Percentiles rank a stretch among this genome's conserved stretches.
These are phyloP conservation scores for Chymomyza procnemis DNA, from an alignment of 2,888 invertebrate genomes.

Conservation along the genomic window DNA sequence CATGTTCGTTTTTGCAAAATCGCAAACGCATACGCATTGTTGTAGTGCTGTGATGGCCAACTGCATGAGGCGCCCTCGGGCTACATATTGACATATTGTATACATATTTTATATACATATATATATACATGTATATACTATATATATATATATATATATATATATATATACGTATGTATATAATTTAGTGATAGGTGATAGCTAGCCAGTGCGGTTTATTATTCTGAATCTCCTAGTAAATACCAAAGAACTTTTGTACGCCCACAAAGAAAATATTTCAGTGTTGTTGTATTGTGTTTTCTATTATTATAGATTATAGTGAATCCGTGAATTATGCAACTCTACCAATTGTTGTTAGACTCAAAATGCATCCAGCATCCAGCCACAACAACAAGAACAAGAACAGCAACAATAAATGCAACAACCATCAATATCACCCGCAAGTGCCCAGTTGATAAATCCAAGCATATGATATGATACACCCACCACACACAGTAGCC, in stretches of 20 bases:
- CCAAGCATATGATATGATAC: slow-evolving; percentile 26
- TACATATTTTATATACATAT: slow-evolving; percentile 9
- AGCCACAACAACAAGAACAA: slow-evolving; percentile 19
- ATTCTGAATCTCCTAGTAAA: slow-evolving; percentile 15
- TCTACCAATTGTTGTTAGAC: slow-evolving; percentile 69
- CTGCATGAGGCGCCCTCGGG: not conserved
- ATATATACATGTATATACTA: not conserved
- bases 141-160: not conserved
- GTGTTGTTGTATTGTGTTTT: slow-evolving; percentile 60
- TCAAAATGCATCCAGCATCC: slow-evolving; percentile 53
- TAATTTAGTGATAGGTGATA: slow-evolving; percentile 1
- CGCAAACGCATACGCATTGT: slow-evolving; percentile 28
- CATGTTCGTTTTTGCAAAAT: slow-evolving; percentile 4
- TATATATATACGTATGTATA: not conserved
- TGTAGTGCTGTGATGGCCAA: not conserved
- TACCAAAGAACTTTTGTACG: slow-evolving; percentile 44
- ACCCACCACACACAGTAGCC: slow-evolving; percentile 62
- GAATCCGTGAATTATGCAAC: slow-evolving; percentile 72
- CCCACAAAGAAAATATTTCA: slow-evolving; percentile 54
- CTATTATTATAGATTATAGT: slow-evolving; percentile 65
- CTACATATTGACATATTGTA: not conserved
- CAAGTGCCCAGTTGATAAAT: slow-evolving; percentile 49
- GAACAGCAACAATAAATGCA: slow-evolving; percentile 28
- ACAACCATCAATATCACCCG: slow-evolving; percentile 50
- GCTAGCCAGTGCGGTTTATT: not conserved